Base-by-base conservation (phyloP, 1,140 invertebrate genomes). In the Bombus picipes region DNA sequence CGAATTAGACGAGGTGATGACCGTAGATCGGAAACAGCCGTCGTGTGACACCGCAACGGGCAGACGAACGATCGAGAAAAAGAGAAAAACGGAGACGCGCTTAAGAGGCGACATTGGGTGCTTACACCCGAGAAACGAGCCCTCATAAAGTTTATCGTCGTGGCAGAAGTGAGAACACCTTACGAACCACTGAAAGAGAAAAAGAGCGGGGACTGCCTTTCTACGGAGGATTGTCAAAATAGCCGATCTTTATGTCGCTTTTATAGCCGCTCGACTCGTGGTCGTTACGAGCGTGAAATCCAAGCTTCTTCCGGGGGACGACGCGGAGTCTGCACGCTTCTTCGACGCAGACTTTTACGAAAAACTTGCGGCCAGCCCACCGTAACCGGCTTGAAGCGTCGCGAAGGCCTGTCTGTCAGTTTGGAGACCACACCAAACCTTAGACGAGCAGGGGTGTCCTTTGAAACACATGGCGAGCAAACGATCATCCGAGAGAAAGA, bases 171-270 rank as follows among this genome's bases (percentile, higher is more conserved):
- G 74, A 86, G 75, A 78, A 65, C 47, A 53, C 47, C 47, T 53
- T 53, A 53, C 34, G 28, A 62, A 62, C 59, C 12, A 13, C 15
- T 6, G n/a, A 18, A 43, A 32, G 47, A 10, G 57, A 37, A 39
- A 39, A 34, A 66, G 43, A 81, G 59, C 57, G 39, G 34, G 28
- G 37, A 75, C 82, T 81, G 87, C 87, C 84, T 77, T 85, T 86
- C 72, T 41, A 70, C 77, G 34, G 65, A 77, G 91, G 92, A 94
- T 94, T 94, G 94, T 95, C 94, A 94, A 95, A 95, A 94, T 94
- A 95, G 94, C 94, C 92, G 92, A 94, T 94, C 94, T 94, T 94
- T 94, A 94, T 91, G 94, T 91, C 89, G 90, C 85, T 94, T 94
- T 94, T 94, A 94, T 93, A 93, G 89, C 90, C 92, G 90, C 89